phyloP scores from a whole-genome alignment of 2,888 invertebrate genomes.

The Caenorhabditis japonica region DNA sequence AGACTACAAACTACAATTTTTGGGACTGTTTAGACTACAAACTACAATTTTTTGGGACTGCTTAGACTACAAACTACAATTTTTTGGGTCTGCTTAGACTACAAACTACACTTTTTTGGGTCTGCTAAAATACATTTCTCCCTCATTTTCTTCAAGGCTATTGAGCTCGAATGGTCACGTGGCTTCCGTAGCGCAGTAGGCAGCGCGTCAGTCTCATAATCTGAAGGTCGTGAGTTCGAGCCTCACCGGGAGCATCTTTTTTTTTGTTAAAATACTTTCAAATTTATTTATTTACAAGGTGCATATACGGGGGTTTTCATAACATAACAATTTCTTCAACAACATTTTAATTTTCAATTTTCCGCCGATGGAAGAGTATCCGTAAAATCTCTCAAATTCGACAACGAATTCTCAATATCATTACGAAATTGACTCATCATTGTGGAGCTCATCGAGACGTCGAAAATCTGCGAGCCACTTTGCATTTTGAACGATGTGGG shows the following conservation, averaged over 20 bases:
- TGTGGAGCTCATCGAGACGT: conserved; percentile 9
- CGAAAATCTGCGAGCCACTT: neutral
- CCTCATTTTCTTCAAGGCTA: too few relatives aligned
- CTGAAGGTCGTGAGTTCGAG: conserved; percentile 95
- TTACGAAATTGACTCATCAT: conserved; percentile 31
- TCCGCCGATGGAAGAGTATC: conserved; percentile 18
- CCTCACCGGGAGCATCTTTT: conserved; percentile 82
- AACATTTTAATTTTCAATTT: too few relatives aligned
- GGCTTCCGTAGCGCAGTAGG: conserved; percentile 66
- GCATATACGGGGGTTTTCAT: too few relatives aligned
- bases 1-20: too few relatives aligned
- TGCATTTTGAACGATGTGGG: conserved; percentile 23
- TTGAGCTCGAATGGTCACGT: too few relatives aligned
- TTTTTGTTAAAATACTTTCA: neutral
- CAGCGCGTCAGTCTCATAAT: conserved; percentile 87
- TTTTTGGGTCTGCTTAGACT: too few relatives aligned
- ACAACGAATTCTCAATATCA: conserved; percentile 24
- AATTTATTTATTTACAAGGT: conserved; percentile 5
- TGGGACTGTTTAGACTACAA: too few relatives aligned
- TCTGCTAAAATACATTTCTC: too few relatives aligned
- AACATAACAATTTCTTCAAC: too few relatives aligned
- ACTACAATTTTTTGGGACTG: too few relatives aligned
- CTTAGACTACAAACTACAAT: too few relatives aligned
- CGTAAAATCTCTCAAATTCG: conserved; percentile 8
- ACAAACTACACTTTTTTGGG: too few relatives aligned